Percentiles rank a stretch among this genome's conserved stretches.
phyloP scores from a whole-genome alignment of 2,797 vertebrate genomes.

The Phataginus tricuspis region DNA sequence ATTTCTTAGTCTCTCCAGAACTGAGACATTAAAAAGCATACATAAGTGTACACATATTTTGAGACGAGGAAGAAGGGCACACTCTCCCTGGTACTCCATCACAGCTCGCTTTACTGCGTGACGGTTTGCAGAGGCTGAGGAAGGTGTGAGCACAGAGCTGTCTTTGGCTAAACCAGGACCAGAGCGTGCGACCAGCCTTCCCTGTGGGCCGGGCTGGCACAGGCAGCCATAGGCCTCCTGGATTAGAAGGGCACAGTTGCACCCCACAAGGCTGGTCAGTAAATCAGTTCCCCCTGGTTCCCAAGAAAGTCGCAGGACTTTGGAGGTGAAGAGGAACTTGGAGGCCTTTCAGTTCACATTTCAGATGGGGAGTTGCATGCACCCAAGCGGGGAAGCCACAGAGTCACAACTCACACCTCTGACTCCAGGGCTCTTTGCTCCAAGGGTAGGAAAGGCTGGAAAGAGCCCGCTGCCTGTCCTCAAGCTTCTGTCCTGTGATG shows the following conservation, averaged over 20 bases:
- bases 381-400: fast-evolving
- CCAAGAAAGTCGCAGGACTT: neutral
- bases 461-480: too few species aligned
- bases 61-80: neutral
- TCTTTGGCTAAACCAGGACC: neutral
- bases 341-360: neutral
- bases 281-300: neutral
- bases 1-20: neutral
- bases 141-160: fast-evolving
- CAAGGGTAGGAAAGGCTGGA: neutral
- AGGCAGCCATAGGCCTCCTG: fast-evolving
- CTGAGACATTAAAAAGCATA: neutral
- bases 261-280: too few species aligned
- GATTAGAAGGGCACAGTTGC: neutral
- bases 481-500: fast-evolving
- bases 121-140: neutral
- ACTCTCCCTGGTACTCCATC: too few species aligned
- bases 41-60: neutral
- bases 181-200: fast-evolving
- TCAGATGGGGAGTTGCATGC: neutral
- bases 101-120: neutral
- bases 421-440: neutral
- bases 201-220: neutral
- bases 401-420: neutral
- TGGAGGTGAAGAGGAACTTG: neutral